Conservation (phyloP, 2,888 invertebrate species). For the Pantelozetes paolii region DNA sequence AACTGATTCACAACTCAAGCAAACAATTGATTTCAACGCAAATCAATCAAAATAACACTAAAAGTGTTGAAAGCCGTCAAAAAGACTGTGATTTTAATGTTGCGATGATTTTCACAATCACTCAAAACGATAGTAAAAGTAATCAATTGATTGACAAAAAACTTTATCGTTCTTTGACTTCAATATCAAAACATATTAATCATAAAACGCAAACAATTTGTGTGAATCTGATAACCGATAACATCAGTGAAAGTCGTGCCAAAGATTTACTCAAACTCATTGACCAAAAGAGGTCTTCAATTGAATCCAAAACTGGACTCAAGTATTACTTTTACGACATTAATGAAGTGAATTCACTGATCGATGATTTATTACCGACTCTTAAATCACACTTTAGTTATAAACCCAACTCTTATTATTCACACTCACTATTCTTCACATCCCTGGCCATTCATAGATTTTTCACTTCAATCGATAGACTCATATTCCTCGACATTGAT, state of each 20-base stretch:
- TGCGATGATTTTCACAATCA: constrained; percentile 22
- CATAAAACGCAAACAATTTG: constrained; percentile 19
- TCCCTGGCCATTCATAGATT: constrained; percentile 69
- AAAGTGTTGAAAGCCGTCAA: neutral
- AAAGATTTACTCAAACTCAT: constrained; percentile 15
- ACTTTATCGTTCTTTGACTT: constrained; percentile 11
- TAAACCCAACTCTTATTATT: constrained; percentile 68
- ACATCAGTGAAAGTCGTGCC: constrained; percentile 3
- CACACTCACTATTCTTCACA: constrained; percentile 71
- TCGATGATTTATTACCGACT: constrained; percentile 57
- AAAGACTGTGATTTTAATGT: constrained; percentile 15
- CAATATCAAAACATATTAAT: constrained; percentile 10
- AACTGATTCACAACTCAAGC: neutral
- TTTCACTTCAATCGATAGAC: constrained; percentile 62
- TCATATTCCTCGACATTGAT: constrained; percentile 72
- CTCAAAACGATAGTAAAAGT: neutral
- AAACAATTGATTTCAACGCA: neutral
- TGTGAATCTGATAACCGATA: constrained; percentile 28
- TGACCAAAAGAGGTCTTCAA: neutral
- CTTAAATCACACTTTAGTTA: constrained; percentile 68
- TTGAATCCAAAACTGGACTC: neutral
- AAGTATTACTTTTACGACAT: constrained; percentile 45
- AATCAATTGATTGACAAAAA: constrained; percentile 19
- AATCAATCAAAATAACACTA: neutral
- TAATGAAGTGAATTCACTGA: constrained; percentile 41